Percentiles rank a stretch among this genome's conserved stretches.
Evolutionary conservation across 2,888 invertebrate genomes (phyloP).

Genomic region (Chrysodeixis includens): DNA sequence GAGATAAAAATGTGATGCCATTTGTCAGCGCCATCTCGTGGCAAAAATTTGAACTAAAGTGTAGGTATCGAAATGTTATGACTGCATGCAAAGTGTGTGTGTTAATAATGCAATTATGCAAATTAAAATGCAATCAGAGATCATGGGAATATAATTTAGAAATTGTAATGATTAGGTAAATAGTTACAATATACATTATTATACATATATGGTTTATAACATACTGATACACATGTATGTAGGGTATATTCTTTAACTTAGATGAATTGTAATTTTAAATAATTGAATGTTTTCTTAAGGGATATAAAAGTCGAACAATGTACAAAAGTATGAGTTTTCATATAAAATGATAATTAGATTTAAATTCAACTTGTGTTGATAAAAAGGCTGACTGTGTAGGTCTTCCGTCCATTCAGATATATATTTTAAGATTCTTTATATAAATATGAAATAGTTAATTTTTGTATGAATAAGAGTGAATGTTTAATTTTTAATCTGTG

Average conservation of each 20-base stretch:
- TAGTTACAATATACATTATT: neutral
- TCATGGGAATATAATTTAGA: neutral
- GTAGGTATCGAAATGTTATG: too few relatives aligned
- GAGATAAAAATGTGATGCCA: neutral
- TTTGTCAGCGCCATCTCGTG: neutral
- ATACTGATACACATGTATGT: slow-evolving; percentile 5
- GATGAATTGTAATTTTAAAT: slow-evolving; percentile 28
- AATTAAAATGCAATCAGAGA: slow-evolving; percentile 1
- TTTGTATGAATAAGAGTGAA: slow-evolving; percentile 17
- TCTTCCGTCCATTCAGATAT: slow-evolving; percentile 62
- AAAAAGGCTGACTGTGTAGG: slow-evolving; percentile 64
- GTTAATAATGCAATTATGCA: neutral
- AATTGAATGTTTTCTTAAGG: slow-evolving; percentile 27
- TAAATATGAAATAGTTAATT: slow-evolving; percentile 10
- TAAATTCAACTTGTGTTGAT: slow-evolving; percentile 46
- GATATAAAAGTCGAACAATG: slow-evolving; percentile 56
- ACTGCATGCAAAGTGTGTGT: neutral
- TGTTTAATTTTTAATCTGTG: slow-evolving; percentile 10
- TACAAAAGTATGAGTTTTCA: slow-evolving; percentile 66
- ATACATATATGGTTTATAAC: neutral
- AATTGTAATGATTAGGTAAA: neutral
- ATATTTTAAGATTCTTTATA: slow-evolving; percentile 15
- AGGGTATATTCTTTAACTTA: slow-evolving; percentile 22
- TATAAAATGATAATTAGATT: slow-evolving; percentile 50
- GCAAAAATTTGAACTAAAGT: neutral